phyloP scores from a whole-genome alignment of 2,113 vertebrate genomes.

The Pseudopodoces humilis region DNA sequence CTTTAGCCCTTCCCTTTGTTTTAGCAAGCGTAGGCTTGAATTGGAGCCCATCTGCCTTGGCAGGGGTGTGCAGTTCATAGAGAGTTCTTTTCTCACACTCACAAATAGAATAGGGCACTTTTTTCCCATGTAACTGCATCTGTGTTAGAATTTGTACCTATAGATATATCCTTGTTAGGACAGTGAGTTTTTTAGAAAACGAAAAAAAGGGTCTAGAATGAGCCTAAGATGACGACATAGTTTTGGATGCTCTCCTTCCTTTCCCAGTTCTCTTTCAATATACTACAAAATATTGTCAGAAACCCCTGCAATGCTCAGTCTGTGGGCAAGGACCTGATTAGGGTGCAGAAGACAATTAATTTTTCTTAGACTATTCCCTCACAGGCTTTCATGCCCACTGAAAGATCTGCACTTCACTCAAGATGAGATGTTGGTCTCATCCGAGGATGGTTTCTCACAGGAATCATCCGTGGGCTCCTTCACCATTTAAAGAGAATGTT shows the following conservation, averaged over 20 bases:
- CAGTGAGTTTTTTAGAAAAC: background rate
- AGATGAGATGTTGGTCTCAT: background rate
- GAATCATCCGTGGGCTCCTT: background rate
- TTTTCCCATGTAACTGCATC: background rate
- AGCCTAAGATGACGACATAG: background rate
- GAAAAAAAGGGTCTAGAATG: background rate
- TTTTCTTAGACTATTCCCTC: background rate
- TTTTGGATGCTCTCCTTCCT: background rate
- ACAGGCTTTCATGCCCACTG: background rate
- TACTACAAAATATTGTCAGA: background rate
- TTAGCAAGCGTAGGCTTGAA: background rate
- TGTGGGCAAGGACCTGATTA: background rate
- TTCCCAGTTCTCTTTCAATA: background rate
- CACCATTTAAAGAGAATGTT: background rate
- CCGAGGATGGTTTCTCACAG: background rate
- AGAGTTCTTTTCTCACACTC: background rate
- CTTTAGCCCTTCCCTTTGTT: conserved; percentile 35
- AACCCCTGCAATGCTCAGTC: background rate
- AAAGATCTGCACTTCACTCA: conserved; percentile 19
- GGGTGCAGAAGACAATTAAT: background rate
- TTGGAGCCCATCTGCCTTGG: conserved; percentile 18
- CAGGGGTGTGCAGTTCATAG: background rate
- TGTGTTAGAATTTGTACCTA: background rate
- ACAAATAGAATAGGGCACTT: background rate
- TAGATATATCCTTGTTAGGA: background rate